These are phyloP conservation scores for Vanessa cardui DNA, from an alignment of 2,888 invertebrate species.

Conservation along the genomic window DNA sequence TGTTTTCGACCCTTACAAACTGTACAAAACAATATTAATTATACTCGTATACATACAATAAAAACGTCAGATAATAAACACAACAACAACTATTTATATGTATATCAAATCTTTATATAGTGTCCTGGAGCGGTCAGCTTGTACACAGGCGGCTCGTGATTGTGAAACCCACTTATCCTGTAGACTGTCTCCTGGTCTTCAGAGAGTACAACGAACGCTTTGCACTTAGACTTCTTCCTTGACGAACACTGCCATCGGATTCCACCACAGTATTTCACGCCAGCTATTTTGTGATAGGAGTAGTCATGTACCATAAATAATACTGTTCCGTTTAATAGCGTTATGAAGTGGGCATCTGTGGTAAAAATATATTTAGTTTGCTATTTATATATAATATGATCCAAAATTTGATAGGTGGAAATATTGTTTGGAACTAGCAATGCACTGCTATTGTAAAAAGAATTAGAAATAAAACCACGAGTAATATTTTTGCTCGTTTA, in stretches of 20 bases:
- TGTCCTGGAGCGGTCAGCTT: conserved; percentile 13
- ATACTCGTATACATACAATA: background rate
- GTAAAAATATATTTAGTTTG: background rate
- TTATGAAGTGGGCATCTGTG: conserved; percentile 39
- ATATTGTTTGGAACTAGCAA: too few species aligned
- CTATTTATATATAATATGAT: background rate
- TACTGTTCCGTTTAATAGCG: conserved; percentile 39
- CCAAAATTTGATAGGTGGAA: background rate
- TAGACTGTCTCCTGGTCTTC: conserved; percentile 38
- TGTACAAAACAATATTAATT: too few species aligned
- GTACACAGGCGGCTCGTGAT: conserved; percentile 42
- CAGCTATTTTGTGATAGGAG: conserved; percentile 46
- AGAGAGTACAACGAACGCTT: conserved; percentile 41
- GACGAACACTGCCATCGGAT: conserved; percentile 49
- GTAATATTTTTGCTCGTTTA: too few species aligned
- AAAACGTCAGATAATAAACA: background rate
- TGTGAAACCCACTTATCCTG: conserved; percentile 38
- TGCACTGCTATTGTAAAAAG: too few species aligned
- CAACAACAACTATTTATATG: background rate
- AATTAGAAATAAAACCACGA: too few species aligned
- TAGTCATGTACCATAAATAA: conserved; percentile 45
- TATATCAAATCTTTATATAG: conserved; percentile 15
- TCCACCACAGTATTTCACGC: conserved; percentile 38
- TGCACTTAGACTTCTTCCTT: conserved; percentile 42
- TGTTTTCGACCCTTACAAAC: too few species aligned